Evolutionary conservation across 2,888 invertebrate species (phyloP).

Genomic region (Xestobium rufovillosum): DNA sequence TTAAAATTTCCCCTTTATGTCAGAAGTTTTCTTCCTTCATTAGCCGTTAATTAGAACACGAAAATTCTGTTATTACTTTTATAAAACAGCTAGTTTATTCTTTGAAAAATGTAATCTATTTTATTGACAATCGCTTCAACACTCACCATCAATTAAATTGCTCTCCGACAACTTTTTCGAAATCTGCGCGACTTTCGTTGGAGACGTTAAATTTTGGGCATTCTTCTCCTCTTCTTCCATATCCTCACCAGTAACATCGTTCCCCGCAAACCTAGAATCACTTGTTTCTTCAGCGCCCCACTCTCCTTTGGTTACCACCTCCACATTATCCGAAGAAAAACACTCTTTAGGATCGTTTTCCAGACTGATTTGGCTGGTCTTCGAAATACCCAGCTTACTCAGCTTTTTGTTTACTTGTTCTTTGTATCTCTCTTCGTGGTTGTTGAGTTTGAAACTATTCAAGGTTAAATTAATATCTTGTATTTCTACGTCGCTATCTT

Average conservation of each 20-base stretch:
- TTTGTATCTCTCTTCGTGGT: conserved; percentile 29
- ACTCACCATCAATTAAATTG: conserved; percentile 24
- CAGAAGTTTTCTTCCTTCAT: too few relatives aligned
- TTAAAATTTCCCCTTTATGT: too few relatives aligned
- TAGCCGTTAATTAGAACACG: too few relatives aligned
- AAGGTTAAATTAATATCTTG: conserved; percentile 31
- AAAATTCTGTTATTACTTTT: too few relatives aligned
- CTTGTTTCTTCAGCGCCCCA: background rate
- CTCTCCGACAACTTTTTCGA: conserved; percentile 27
- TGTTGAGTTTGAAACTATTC: conserved; percentile 41
- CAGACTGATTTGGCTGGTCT: conserved; percentile 41
- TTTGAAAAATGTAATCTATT: too few relatives aligned
- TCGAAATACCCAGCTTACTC: conserved; percentile 41
- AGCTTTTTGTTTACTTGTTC: conserved; percentile 33
- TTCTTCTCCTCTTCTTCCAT: conserved; percentile 20
- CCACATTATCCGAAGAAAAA: conserved; percentile 33
- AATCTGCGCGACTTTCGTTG: conserved; percentile 16
- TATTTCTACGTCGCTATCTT: conserved; percentile 37
- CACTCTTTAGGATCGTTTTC: conserved; percentile 35
- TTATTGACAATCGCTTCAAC: too few relatives aligned
- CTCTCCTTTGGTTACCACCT: conserved; percentile 27
- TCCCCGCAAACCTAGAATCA: conserved; percentile 2
- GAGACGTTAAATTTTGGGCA: too few relatives aligned
- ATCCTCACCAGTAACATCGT: conserved; percentile 8
- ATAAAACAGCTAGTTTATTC: too few relatives aligned